A percentile compares a stretch with the other conserved stretches of the same genome.
These are phyloP conservation scores for Tiphia femorata DNA, from an alignment of 2,888 invertebrate species.

Conservation along the genomic window DNA sequence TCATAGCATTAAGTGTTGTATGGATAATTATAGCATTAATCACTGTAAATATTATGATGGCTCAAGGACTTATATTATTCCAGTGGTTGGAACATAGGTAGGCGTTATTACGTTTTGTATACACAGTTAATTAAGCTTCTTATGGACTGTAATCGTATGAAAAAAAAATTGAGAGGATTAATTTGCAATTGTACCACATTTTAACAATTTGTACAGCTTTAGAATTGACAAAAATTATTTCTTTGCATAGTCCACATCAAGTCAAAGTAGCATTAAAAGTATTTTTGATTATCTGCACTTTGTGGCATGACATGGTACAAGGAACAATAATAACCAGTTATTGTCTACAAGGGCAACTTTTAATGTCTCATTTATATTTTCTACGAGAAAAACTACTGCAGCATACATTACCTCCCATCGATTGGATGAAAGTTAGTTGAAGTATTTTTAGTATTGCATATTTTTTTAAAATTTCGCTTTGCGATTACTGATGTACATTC, in stretches of 20 bases:
- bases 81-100: conserved; percentile 77
- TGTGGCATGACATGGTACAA: conserved; percentile 86
- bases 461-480: not conserved
- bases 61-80: conserved; percentile 74
- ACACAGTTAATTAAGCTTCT: not conserved
- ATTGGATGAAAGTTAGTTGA: conserved; percentile 81
- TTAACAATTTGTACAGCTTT: not conserved
- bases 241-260: conserved; percentile 70
- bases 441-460: not conserved
- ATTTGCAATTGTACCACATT: not conserved
- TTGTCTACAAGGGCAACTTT: conserved; percentile 83
- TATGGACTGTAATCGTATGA: too few relatives aligned
- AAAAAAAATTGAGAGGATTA: conserved; percentile 7
- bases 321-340: conserved; percentile 87
- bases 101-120: conserved; percentile 20
- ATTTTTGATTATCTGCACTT: conserved; percentile 76
- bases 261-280: conserved; percentile 72
- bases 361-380: conserved; percentile 81
- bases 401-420: conserved; percentile 78
- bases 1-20: conserved; percentile 77
- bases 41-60: conserved; percentile 77
- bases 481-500: not conserved
- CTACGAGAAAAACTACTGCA: conserved; percentile 80
- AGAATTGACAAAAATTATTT: not conserved
- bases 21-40: conserved; percentile 80